Base-by-base conservation (phyloP, 2,797 vertebrate species). In the Oryzias dopingdopingensis region DNA sequence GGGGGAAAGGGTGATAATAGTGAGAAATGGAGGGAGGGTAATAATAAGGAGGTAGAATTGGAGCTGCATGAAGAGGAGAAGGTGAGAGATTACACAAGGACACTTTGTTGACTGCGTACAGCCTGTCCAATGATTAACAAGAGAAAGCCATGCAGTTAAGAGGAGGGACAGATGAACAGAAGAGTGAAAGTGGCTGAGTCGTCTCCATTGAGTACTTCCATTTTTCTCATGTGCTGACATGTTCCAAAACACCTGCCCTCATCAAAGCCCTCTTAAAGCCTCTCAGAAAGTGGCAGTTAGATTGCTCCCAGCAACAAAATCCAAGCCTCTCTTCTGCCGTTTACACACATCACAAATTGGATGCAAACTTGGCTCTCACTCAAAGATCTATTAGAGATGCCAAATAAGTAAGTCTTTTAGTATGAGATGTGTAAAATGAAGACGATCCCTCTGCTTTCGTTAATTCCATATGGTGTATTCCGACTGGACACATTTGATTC, bases 211-310 rank as follows among this genome's bases (percentile, higher is more conserved):
- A 78, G 68, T 49, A 54, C 58, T 59, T 59, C 42, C 42, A 65
- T 78, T 81, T 73, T 70, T 67, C 65, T 56, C 66, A 62, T 70
- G 48, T 12, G 16, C 63, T 77, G 68, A 82, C 70, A 64, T 67
- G 70, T 79, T 70, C 49, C 59, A 71, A 65, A 83, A 64, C 56
- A 71, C 72, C 70, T 72, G 62, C 70, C 70, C 75, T 60, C 65
- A 54, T 61, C 2, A 1, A 69, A 63, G 17, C 51, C 58, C 70
- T 67, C 59, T 49, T 29, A 53, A 14, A 71, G 48, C 72, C 73
- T 49, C 6, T 56, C 46, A 66, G 56, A 79, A 67, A 70, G 60
- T 70, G 63, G 64, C 73, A 77, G 70, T 67, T 79, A 69, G 75
- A 81, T 76, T 76, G 68, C 71, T 75, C 56, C 22, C 55, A 72